Base-by-base conservation (phyloP, 1,140 invertebrate species). In the Spodoptera litura region DNA sequence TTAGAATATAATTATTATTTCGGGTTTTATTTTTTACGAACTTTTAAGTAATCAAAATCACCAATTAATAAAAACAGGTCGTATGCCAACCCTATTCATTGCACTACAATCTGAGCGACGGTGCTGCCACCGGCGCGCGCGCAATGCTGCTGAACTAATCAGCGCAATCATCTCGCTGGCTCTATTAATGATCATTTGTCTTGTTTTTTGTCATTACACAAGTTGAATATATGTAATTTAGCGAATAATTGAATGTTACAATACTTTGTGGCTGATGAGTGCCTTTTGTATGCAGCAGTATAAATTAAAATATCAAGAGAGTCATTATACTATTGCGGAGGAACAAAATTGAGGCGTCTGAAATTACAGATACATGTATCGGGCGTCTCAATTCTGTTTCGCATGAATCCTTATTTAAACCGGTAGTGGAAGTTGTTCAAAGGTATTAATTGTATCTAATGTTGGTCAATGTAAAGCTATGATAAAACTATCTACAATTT, bases 171-270 rank as follows among this genome's bases (percentile, higher is more conserved):
- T 74, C 71, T 61, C 55, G 13, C 55, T n/a, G 13, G 56, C 71
- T 59, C 38, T 59, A 74, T 74, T 59, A 74, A 71, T 71, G 68
- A 71, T 71, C 68, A 71, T 71, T 56, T 71, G 68, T 71, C 51
- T 71, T 55, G 31, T 56, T 71, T 71, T 71, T 71, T 71, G 53
- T 70, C 66, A 52, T 70, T 70, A 70, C 25, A n/a, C 49, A 12
- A 38, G 62, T 8, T 35, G 62, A 49, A 66, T 66, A 66, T 66
- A 70, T 70, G 66, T 70, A 70, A 70, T 70, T 70, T 70, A 31
- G 44, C 66, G 49, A 70, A 70, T 70, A 70, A 70, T 70, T 70
- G 44, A 52, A 70, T 70, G 49, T 70, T 70, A 52, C 49, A 70
- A 25, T 70, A 70, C 25, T 51, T 31, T 70, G 49, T 31, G 20